Conservation (phyloP, 2,797 vertebrate species). For the Gobionotothen gibberifrons region DNA sequence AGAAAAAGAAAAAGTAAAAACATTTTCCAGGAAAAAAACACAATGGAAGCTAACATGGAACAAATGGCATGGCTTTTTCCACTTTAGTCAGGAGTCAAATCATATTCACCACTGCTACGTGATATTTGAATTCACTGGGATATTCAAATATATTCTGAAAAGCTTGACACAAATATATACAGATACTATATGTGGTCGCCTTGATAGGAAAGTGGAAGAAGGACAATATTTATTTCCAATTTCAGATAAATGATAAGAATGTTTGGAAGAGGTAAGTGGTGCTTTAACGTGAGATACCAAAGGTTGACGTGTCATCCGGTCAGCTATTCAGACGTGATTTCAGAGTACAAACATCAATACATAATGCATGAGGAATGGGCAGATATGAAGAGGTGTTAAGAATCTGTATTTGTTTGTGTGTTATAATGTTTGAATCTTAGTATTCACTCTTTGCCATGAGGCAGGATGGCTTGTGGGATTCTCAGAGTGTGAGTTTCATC, state of each 20-base stretch:
- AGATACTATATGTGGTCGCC: constrained; percentile 3
- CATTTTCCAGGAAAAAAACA: background rate
- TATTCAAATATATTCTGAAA: constrained; percentile 13
- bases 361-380: constrained; percentile 64
- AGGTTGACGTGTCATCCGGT: constrained; percentile 36
- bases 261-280: constrained; percentile 15
- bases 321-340: constrained; percentile 43
- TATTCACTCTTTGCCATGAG: background rate
- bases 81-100: constrained; percentile 8
- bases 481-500: constrained; percentile 50
- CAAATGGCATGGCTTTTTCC: too few relatives aligned
- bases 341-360: constrained; percentile 51
- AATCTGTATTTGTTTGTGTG: constrained; percentile 18
- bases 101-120: background rate
- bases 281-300: constrained; percentile 28
- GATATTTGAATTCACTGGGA: constrained; percentile 18
- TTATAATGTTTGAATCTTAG: constrained; percentile 19
- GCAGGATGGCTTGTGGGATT: constrained; percentile 35
- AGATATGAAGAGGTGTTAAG: constrained; percentile 24
- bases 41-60: too few relatives aligned
- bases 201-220: constrained; percentile 19
- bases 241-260: constrained; percentile 59
- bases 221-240: constrained; percentile 40
- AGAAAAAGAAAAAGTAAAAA: background rate
- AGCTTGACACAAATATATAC: constrained; percentile 20